A percentile compares a stretch with the other conserved stretches of the same genome.
These are phyloP conservation scores for Xestia c-nigrum DNA, from an alignment of 2,888 invertebrate genomes.

Conservation along the genomic window DNA sequence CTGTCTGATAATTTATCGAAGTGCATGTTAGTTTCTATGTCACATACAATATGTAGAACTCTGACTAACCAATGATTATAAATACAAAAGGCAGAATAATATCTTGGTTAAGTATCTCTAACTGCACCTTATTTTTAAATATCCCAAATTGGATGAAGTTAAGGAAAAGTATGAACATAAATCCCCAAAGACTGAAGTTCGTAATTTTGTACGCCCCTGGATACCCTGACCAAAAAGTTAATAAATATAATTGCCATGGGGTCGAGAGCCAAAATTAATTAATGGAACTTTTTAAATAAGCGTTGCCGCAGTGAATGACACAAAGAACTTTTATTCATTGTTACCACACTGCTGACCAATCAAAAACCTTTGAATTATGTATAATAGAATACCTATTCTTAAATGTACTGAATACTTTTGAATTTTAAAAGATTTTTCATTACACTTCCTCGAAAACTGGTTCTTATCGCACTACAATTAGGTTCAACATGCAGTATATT, in stretches of 20 bases:
- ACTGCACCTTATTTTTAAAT: too few relatives aligned
- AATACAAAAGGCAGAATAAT: background rate
- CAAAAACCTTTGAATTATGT: background rate
- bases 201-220: background rate
- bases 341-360: background rate
- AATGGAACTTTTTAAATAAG: background rate
- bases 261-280: conserved; percentile 3
- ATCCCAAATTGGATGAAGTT: background rate
- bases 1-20: background rate
- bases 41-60: background rate
- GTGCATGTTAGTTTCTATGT: conserved; percentile 4
- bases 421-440: background rate
- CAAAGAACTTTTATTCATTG: background rate
- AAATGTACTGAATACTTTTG: background rate
- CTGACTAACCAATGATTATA: background rate
- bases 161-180: background rate
- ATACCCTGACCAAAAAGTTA: background rate
- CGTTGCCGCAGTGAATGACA: background rate
- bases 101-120: too few relatives aligned
- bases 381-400: background rate
- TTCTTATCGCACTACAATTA: too few relatives aligned
- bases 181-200: background rate
- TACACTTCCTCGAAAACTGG: too few relatives aligned
- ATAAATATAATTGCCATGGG: conserved; percentile 5
- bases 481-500: too few relatives aligned